phyloP scores from a whole-genome alignment of 2,113 vertebrate species.

The Microcebus murinus region DNA sequence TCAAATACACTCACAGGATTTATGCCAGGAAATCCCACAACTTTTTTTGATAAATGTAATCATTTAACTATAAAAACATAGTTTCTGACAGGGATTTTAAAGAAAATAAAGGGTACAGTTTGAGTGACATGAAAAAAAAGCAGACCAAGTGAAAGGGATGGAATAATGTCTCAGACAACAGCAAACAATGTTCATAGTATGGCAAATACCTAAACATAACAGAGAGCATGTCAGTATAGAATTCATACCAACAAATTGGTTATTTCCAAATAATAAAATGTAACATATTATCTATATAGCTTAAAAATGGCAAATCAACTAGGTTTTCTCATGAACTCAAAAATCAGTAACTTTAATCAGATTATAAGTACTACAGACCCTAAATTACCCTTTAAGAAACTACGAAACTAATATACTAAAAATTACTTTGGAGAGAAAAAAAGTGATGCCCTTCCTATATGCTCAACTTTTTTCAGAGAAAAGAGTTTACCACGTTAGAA shows the following conservation, averaged over 20 bases:
- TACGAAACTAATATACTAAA: constrained; percentile 9
- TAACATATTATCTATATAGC: neutral
- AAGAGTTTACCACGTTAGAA: neutral
- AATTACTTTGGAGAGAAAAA: neutral
- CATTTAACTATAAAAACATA: neutral
- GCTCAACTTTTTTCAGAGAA: neutral
- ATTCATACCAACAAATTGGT: neutral
- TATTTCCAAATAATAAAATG: neutral
- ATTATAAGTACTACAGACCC: neutral
- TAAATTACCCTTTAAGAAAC: constrained; percentile 1
- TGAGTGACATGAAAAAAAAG: neutral
- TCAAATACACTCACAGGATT: no score
- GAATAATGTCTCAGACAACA: neutral
- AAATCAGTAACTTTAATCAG: neutral
- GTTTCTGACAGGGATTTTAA: neutral
- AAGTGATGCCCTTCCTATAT: neutral
- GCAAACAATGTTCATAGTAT: neutral
- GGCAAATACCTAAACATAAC: neutral
- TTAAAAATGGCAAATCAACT: constrained; percentile 6
- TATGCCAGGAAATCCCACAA: neutral
- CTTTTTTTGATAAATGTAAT: neutral
- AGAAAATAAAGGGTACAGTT: neutral
- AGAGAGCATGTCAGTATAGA: neutral
- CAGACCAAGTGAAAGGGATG: neutral
- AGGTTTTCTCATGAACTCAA: neutral